phyloP scores from a whole-genome alignment of 2,797 vertebrate genomes.

The Dromococcyx pavoninus region DNA sequence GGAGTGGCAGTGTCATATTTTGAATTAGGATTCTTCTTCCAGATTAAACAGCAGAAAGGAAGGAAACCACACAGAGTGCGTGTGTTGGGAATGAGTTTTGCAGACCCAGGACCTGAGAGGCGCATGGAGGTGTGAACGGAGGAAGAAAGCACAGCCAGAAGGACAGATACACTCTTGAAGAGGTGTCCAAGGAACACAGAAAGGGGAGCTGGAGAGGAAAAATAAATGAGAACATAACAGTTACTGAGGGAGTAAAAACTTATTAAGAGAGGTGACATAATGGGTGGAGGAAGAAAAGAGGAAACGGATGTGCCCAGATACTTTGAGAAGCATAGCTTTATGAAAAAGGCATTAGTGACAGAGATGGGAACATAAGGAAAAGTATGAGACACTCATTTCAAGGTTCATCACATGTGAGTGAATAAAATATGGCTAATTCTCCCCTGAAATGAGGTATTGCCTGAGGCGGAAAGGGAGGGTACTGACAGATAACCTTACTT shows the following conservation, averaged over 20 bases:
- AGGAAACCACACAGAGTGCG: not conserved
- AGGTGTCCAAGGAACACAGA: slow-evolving; percentile 9
- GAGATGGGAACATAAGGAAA: not conserved
- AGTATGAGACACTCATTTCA: not conserved
- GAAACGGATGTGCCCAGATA: not conserved
- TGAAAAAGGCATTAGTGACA: not conserved
- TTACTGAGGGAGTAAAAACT: not conserved
- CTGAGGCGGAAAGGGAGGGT: not conserved
- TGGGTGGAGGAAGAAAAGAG: not conserved
- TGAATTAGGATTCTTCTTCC: slow-evolving; percentile 13
- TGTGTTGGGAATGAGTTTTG: slow-evolving; percentile 11
- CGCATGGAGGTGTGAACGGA: not conserved
- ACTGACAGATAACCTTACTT: not conserved
- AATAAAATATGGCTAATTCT: not conserved
- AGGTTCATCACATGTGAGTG: not conserved
- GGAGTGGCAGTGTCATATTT: not conserved
- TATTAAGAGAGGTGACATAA: not conserved
- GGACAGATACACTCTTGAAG: not conserved
- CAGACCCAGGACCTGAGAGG: not conserved
- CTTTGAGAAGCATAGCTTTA: not conserved
- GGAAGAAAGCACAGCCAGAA: not conserved
- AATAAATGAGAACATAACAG: not conserved
- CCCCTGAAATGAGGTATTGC: not conserved
- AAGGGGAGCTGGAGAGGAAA: not conserved
- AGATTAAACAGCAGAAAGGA: slow-evolving; percentile 10